Evolutionary conservation across 2,888 invertebrate genomes (phyloP).

Genomic region (Chironomus riparius): DNA sequence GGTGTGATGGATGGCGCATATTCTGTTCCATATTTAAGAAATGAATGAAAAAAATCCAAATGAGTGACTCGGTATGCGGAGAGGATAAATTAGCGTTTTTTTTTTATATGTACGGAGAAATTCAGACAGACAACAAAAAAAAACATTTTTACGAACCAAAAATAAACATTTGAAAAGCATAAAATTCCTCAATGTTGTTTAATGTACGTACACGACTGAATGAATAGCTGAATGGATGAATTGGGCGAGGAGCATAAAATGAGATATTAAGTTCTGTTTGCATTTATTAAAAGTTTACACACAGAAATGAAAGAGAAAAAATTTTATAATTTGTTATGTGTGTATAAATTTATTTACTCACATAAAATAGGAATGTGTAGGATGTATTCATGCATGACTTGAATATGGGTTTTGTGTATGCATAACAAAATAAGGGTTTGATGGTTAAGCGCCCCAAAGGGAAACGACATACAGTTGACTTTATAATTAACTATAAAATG

Average conservation of each 20-base stretch:
- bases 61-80: neutral
- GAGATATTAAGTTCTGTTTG: constrained; percentile 13
- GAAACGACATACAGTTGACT: constrained; percentile 8
- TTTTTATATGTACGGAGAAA: no score
- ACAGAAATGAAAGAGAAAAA: neutral
- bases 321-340: neutral
- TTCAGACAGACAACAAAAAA: no score
- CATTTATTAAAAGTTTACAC: constrained; percentile 2
- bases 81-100: neutral
- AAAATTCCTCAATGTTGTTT: neutral
- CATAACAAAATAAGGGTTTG: no score
- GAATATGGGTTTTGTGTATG: neutral
- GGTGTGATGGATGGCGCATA: neutral
- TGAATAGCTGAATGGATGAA: no score
- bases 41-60: neutral
- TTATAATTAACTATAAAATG: constrained; percentile 9
- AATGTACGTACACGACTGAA: no score
- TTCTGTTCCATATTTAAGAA: neutral
- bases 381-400: no score
- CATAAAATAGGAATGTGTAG: no score
- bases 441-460: neutral
- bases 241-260: neutral
- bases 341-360: no score
- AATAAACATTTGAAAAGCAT: neutral
- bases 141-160: neutral